These are phyloP conservation scores for Illadopsis cleaveri DNA, from an alignment of 2,113 vertebrate species.

Conservation along the genomic window DNA sequence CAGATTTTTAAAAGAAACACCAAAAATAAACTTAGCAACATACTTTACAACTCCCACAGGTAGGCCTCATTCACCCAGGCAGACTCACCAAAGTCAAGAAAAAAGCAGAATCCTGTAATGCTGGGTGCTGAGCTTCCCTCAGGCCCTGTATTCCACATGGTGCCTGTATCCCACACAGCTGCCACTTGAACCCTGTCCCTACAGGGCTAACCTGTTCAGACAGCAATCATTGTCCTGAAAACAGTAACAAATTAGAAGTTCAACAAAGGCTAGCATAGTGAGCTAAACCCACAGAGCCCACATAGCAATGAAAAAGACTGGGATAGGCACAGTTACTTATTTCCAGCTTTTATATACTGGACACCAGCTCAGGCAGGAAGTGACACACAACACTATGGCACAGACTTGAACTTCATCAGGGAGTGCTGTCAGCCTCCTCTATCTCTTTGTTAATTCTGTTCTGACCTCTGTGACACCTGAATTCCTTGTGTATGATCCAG, in stretches of 20 bases:
- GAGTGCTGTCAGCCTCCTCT: not conserved
- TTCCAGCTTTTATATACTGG: not conserved
- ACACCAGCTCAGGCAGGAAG: not conserved
- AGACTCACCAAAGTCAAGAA: not conserved
- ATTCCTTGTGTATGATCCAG: not conserved
- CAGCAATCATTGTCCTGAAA: not conserved
- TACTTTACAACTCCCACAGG: conserved; percentile 34
- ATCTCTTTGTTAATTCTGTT: not conserved
- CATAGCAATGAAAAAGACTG: not conserved
- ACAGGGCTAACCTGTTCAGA: not conserved
- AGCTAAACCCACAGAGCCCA: not conserved
- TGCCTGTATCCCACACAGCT: not conserved
- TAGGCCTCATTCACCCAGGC: conserved; percentile 18
- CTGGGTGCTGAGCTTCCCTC: not conserved
- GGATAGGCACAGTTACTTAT: not conserved
- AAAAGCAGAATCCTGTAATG: not conserved
- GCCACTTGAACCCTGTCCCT: not conserved
- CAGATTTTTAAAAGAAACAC: conserved; percentile 34
- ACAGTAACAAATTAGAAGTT: not conserved
- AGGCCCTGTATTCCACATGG: not conserved
- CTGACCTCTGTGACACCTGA: not conserved
- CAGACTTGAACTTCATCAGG: not conserved
- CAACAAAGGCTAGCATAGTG: not conserved
- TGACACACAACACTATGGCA: not conserved
- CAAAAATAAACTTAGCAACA: conserved; percentile 39